Evolutionary conservation across 2,888 invertebrate genomes (phyloP), one percentile per base, ranked within the genome.

Genomic region (Elmis aenea): DNA sequence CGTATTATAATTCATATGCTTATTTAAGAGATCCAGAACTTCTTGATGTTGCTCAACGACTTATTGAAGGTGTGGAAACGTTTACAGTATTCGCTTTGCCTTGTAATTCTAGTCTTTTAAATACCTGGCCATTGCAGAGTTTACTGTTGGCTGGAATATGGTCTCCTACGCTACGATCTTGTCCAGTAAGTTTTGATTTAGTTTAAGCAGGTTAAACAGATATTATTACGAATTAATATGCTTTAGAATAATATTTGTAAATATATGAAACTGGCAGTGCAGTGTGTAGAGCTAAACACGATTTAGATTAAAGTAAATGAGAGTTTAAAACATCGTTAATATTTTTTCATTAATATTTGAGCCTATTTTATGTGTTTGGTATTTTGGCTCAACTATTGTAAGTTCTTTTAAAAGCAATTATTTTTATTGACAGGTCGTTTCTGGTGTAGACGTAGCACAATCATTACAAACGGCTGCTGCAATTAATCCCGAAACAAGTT

Each of bases 61-160:
- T 87, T 4, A 69, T 91, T 35, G 83, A 85, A 60, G 87, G 84
- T 10, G 69, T 91, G 20, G 87, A 89, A 61, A 75, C 81, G 5
- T 77, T 77, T 53, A 77, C 83, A 42, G 75, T 79, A 32, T 84
- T 88, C 55, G 76, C 82, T 52, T 67, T 90, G 51, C 86, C 89
- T 0, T 81, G 77, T 51, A 91, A 91, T 69, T 86, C 89, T 1
- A 90, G 90, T 61, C 71, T 93, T 13, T 69, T 95, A 0, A 95
- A 95, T 67, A 79, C 80, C 34, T 96, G 95, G 95, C 83, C 86
- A 0, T 81, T 83, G 52, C 81, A 84, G 22, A 85, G 93, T 1
- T 68, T 95, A 21, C 75, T 86, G 59, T 68, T 92, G 53, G 85
- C 91, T 8, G 93, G 92, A 3, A 73, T 90, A 31, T 90, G 89